Percentiles rank a stretch among this genome's conserved stretches.
Evolutionary conservation across 2,113 vertebrate genomes (phyloP).

Genomic region (Lichenostomus cassidix): DNA sequence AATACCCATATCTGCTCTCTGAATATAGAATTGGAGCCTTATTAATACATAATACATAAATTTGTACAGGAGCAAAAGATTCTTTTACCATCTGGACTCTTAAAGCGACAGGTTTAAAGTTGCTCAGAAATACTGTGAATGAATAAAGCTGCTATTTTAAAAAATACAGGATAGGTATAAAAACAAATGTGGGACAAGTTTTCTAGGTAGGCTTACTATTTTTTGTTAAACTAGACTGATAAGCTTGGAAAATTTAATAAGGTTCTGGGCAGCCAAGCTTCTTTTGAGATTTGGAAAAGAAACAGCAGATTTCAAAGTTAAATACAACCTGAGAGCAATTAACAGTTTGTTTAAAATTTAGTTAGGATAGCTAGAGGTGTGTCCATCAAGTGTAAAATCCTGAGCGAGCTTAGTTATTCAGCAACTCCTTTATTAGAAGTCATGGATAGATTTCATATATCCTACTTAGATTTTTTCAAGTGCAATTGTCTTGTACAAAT

Average conservation of each 20-base stretch:
- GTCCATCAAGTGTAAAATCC: background rate
- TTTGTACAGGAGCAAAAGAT: background rate
- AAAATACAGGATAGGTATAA: background rate
- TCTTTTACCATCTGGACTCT: background rate
- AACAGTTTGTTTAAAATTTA: background rate
- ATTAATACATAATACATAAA: slow-evolving; percentile 15
- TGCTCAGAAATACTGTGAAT: background rate
- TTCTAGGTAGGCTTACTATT: background rate
- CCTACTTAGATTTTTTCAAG: background rate
- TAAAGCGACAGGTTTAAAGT: background rate
- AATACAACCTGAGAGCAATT: background rate
- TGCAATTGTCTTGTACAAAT: background rate
- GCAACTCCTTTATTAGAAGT: background rate
- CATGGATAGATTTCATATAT: background rate
- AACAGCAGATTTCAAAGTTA: background rate
- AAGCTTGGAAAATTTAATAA: background rate
- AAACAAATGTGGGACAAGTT: background rate
- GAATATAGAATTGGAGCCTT: background rate
- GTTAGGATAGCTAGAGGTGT: background rate
- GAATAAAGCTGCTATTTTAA: background rate
- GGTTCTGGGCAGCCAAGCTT: background rate
- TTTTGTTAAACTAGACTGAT: background rate
- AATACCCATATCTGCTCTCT: slow-evolving; percentile 1
- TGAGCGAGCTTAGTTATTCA: background rate
- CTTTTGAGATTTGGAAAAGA: background rate